A percentile compares a stretch with the other conserved stretches of the same genome.
Conservation (phyloP, 2,888 invertebrate genomes). For the Sialis lutaria region DNA sequence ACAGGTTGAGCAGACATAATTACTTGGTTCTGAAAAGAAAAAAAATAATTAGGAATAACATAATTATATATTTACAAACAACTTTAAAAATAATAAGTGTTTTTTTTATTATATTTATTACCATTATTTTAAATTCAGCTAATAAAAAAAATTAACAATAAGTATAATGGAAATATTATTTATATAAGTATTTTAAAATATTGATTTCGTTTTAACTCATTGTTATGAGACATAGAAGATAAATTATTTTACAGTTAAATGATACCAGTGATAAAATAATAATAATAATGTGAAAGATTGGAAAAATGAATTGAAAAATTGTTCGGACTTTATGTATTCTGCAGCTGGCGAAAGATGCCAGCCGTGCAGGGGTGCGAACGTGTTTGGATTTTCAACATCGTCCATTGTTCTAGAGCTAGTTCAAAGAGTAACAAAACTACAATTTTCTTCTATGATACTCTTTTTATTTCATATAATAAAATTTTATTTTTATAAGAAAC, state of each 20-base stretch:
- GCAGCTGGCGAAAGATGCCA: conserved; percentile 9
- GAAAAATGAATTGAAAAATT: conserved; percentile 24
- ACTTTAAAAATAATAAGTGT: neutral
- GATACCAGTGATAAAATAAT: conserved; percentile 19
- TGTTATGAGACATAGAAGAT: too few relatives aligned
- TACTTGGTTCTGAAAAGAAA: conserved; percentile 72
- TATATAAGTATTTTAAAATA: neutral
- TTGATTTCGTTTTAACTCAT: neutral
- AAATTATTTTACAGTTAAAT: too few relatives aligned
- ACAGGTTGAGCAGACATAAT: conserved; percentile 88
- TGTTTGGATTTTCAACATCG: conserved; percentile 18
- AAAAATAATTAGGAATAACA: conserved; percentile 5
- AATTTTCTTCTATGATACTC: too few relatives aligned
- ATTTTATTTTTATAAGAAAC: too few relatives aligned
- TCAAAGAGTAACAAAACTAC: too few relatives aligned
- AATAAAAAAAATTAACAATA: neutral
- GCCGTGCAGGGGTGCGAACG: conserved; percentile 23
- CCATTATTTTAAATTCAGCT: neutral
- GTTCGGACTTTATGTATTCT: conserved; percentile 24
- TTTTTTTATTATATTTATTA: neutral
- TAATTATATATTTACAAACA: too few relatives aligned
- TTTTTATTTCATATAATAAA: too few relatives aligned
- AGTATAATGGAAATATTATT: neutral
- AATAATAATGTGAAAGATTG: conserved; percentile 27
- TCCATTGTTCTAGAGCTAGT: too few relatives aligned